phyloP scores from a whole-genome alignment of 1,140 invertebrate genomes.

The Hyphantria cunea region DNA sequence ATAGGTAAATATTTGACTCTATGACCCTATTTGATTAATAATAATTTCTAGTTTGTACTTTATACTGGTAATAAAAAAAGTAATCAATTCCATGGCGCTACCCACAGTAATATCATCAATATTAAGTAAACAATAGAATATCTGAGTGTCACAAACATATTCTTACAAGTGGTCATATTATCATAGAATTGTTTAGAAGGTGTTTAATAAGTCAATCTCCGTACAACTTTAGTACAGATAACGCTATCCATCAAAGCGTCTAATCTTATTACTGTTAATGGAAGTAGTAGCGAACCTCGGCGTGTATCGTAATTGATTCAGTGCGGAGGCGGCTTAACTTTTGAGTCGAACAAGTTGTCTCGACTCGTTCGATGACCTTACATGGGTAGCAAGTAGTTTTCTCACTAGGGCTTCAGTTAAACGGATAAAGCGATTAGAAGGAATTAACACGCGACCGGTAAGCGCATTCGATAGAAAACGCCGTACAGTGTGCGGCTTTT shows the following conservation, averaged over 20 bases:
- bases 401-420: slow-evolving; percentile 66
- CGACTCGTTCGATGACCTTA: slow-evolving; percentile 51
- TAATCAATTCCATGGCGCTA: no score
- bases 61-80: no score
- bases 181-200: not conserved
- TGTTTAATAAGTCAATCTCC: no score
- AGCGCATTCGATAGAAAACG: slow-evolving; percentile 28
- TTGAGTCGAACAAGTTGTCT: slow-evolving; percentile 38
- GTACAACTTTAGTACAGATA: slow-evolving; percentile 31
- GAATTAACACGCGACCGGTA: slow-evolving; percentile 45
- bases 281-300: slow-evolving; percentile 38
- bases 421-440: slow-evolving; percentile 62
- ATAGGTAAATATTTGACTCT: no score
- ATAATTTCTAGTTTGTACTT: no score
- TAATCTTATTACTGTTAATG: slow-evolving; percentile 56
- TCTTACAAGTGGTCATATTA: not conserved
- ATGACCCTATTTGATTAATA: no score
- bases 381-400: slow-evolving; percentile 42
- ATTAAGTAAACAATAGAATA: no score
- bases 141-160: no score
- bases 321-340: slow-evolving; percentile 53
- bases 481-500: slow-evolving; percentile 21
- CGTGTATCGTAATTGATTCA: slow-evolving; percentile 59
- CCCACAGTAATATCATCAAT: no score
- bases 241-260: slow-evolving; percentile 50